These are phyloP conservation scores for Cyprinodon variegatus DNA, from an alignment of 2,113 vertebrate species.

Conservation along the genomic window DNA sequence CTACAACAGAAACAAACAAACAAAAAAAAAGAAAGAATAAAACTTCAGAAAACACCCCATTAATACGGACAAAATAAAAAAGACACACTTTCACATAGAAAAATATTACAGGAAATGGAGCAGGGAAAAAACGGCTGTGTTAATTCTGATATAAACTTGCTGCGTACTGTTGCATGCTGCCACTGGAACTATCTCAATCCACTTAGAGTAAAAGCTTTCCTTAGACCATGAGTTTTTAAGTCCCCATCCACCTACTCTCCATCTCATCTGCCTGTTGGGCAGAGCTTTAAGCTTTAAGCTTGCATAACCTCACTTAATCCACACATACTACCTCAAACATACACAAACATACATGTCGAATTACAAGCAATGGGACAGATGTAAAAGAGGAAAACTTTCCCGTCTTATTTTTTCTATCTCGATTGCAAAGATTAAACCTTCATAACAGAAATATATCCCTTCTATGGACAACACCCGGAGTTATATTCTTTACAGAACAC, in stretches of 20 bases:
- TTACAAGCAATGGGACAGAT: constrained; percentile 30
- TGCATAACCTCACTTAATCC: constrained; percentile 67
- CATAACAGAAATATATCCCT: not conserved
- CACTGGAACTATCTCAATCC: constrained; percentile 23
- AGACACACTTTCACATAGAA: not conserved
- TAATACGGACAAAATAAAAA: not conserved
- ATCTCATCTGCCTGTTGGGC: constrained; percentile 79
- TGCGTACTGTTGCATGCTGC: not conserved
- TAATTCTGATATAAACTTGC: not conserved
- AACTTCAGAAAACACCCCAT: not conserved
- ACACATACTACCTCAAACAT: constrained; percentile 28
- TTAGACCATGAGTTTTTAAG: constrained; percentile 34
- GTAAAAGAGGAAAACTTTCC: constrained; percentile 38
- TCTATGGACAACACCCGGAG: not conserved
- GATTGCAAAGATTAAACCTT: not conserved
- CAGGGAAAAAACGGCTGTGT: not conserved
- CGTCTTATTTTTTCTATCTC: constrained; percentile 6
- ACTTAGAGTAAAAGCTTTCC: constrained; percentile 45
- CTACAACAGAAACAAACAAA: constrained; percentile 67
- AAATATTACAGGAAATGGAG: not conserved
- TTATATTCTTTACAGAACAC: not conserved
- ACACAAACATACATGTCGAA: constrained; percentile 5
- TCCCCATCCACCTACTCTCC: constrained; percentile 43
- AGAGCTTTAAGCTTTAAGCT: constrained; percentile 72
- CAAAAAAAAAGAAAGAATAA: not conserved